These are phyloP conservation scores for Drosophila suboccidentalis DNA, from an alignment of 2,888 invertebrate species.

Conservation along the genomic window DNA sequence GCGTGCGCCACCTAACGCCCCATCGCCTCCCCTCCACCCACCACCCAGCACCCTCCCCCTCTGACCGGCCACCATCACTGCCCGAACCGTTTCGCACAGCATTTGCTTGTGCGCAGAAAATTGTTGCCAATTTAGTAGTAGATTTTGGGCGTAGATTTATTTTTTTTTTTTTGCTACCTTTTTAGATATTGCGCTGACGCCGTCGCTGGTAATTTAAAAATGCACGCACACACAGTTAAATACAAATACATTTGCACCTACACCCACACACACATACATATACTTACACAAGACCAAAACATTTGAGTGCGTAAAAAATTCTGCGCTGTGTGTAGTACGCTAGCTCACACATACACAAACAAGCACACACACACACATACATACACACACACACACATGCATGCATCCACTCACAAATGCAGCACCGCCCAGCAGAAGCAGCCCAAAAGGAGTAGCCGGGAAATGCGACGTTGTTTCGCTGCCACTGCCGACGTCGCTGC, in stretches of 20 bases:
- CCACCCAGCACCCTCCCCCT: constrained; percentile 10
- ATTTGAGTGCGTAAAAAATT: constrained; percentile 73
- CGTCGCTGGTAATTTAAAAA: constrained; percentile 28
- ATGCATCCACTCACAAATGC: constrained; percentile 28
- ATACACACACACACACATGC: constrained; percentile 8
- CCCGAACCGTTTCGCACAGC: constrained; percentile 43
- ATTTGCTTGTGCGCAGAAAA: constrained; percentile 75
- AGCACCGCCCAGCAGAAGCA: constrained; percentile 48
- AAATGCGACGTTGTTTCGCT: constrained; percentile 56
- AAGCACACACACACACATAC: neutral
- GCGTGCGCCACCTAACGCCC: constrained; percentile 60
- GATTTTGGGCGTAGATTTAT: constrained; percentile 63
- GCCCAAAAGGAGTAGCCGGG: constrained; percentile 71
- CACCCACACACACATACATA: constrained; percentile 12
- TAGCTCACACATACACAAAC: constrained; percentile 32
- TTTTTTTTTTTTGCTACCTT: constrained; percentile 33
- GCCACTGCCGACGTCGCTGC: constrained; percentile 45
- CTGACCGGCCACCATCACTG: neutral
- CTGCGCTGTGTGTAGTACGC: constrained; percentile 56
- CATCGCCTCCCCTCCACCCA: constrained; percentile 22
- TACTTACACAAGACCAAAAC: constrained; percentile 38
- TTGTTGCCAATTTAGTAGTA: constrained; percentile 65
- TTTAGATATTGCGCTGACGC: constrained; percentile 32
- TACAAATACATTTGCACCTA: constrained; percentile 18
- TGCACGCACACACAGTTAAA: constrained; percentile 7